Conservation (phyloP, 2,113 vertebrate species). For the Lampris incognitus region DNA sequence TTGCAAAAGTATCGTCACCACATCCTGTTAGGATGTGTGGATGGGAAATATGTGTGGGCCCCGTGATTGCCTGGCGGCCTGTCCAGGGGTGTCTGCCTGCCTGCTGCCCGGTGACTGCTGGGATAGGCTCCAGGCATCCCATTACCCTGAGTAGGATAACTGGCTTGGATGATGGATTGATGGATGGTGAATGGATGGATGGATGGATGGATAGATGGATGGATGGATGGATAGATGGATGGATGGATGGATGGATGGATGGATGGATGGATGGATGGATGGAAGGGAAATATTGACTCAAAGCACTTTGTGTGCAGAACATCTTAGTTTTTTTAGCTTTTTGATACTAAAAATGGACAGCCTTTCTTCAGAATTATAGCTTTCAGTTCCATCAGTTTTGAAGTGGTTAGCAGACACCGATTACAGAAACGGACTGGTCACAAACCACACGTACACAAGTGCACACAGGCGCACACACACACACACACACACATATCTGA, state of each 20-base stretch:
- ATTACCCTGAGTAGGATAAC: no score
- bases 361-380: slow-evolving; percentile 25
- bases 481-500: slow-evolving; percentile 32
- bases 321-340: slow-evolving; percentile 43
- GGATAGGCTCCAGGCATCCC: no score
- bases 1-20: neutral
- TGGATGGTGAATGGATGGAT: no score
- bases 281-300: neutral
- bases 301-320: slow-evolving; percentile 19
- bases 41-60: neutral
- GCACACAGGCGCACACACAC: neutral
- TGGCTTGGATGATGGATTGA: no score
- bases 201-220: no score
- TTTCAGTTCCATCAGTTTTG: slow-evolving; percentile 40
- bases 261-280: no score
- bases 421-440: slow-evolving; percentile 45
- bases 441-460: neutral
- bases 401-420: slow-evolving; percentile 47
- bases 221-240: no score
- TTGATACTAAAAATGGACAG: slow-evolving; percentile 41
- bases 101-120: no score
- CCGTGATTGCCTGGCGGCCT: no score
- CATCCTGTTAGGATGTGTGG: slow-evolving; percentile 16
- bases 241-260: no score
- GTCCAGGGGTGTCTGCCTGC: no score